phyloP scores from a whole-genome alignment of 2,888 invertebrate species.

The Caenorhabditis panamensis region DNA sequence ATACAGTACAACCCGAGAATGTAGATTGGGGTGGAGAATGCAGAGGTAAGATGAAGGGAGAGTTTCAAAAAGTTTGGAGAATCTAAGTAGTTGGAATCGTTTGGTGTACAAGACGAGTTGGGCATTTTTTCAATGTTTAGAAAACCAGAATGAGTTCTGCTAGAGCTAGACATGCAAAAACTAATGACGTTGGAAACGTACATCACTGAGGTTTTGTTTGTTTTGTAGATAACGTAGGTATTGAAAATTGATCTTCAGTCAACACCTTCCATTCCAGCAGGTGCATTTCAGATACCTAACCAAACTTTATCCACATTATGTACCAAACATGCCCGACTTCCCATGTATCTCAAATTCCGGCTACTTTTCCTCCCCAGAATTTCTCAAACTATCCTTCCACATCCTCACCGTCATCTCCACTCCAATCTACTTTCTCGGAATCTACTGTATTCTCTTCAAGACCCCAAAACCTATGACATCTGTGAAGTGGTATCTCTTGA shows the following conservation, averaged over 20 bases:
- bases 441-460: slow-evolving; percentile 32
- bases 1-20: slow-evolving; percentile 20
- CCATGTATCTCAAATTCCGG: not conserved
- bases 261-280: too few relatives aligned
- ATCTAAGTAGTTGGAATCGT: slow-evolving; percentile 5
- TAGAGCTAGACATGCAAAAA: too few relatives aligned
- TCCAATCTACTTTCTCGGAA: slow-evolving; percentile 22
- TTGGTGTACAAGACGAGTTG: too few relatives aligned
- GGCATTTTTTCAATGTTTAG: too few relatives aligned
- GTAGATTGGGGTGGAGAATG: slow-evolving; percentile 10
- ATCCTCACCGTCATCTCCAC: not conserved
- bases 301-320: too few relatives aligned
- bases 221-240: too few relatives aligned
- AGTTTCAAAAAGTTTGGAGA: slow-evolving; percentile 7
- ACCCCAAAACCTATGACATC: slow-evolving; percentile 31
- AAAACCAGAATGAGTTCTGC: too few relatives aligned
- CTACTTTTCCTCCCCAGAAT: slow-evolving; percentile 12
- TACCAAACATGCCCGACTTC: not conserved
- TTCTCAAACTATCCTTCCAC: slow-evolving; percentile 6
- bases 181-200: too few relatives aligned
- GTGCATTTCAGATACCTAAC: too few relatives aligned
- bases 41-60: not conserved
- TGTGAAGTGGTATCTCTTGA: slow-evolving; percentile 4
- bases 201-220: too few relatives aligned
- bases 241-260: too few relatives aligned